A percentile compares a stretch with the other conserved stretches of the same genome.
phyloP scores from a whole-genome alignment of 1,140 invertebrate genomes.

The Babylonia areolata region DNA sequence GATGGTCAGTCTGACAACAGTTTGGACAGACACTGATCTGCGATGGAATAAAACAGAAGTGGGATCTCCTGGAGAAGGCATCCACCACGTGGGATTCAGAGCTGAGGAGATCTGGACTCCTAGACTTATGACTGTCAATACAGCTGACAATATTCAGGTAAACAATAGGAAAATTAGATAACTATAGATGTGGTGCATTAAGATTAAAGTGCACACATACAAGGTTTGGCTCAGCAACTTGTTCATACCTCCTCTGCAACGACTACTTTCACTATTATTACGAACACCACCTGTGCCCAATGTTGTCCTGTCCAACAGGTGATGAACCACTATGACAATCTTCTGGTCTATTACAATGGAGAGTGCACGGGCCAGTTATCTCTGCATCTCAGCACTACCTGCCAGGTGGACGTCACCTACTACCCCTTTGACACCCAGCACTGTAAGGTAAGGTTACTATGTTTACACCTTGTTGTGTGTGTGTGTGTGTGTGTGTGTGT shows the following conservation, averaged over 20 bases:
- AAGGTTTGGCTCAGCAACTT: too few species aligned
- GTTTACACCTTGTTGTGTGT: neutral
- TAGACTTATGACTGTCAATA: neutral
- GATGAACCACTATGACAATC: neutral
- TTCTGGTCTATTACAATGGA: neutral
- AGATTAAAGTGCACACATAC: too few species aligned
- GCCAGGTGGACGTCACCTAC: neutral
- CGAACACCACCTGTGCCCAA: too few species aligned
- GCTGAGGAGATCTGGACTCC: neutral
- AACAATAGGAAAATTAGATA: too few species aligned
- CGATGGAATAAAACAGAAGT: neutral
- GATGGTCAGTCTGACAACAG: neutral
- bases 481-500: too few species aligned
- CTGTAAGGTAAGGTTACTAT: neutral
- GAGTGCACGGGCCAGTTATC: neutral
- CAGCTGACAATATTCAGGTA: neutral
- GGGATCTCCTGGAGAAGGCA: neutral
- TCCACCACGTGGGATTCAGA: neutral
- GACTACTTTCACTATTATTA: too few species aligned
- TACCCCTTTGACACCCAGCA: constrained; percentile 24
- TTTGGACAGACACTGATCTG: neutral
- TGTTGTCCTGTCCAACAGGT: neutral
- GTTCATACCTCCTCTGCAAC: too few species aligned
- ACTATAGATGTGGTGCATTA: too few species aligned
- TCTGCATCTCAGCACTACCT: neutral